Conservation (phyloP, 2,888 invertebrate species). For the Nymphalis c-album region DNA sequence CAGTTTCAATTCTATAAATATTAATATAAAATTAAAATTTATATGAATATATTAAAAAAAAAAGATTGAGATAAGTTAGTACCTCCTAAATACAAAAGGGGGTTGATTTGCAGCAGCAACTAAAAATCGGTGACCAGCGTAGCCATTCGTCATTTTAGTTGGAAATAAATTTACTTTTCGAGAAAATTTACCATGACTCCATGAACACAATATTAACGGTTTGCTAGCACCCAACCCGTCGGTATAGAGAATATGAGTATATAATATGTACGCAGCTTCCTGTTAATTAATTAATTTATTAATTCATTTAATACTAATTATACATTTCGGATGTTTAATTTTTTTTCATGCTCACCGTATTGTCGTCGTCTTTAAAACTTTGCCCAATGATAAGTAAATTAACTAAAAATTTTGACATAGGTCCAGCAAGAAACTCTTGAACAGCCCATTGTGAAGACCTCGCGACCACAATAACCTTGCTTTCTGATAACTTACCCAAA, state of each 20-base stretch:
- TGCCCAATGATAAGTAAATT: slow-evolving; percentile 87
- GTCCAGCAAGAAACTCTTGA: slow-evolving; percentile 84
- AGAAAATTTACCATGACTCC: slow-evolving; percentile 84
- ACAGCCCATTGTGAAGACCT: slow-evolving; percentile 88
- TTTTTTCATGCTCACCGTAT: slow-evolving; percentile 62
- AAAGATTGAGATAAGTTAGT: slow-evolving; percentile 26
- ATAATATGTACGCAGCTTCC: slow-evolving; percentile 87
- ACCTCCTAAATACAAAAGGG: slow-evolving; percentile 87
- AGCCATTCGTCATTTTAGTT: slow-evolving; percentile 84
- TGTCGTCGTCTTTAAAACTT: slow-evolving; percentile 79
- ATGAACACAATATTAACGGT: slow-evolving; percentile 86
- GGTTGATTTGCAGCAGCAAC: slow-evolving; percentile 87
- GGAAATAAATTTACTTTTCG: slow-evolving; percentile 85
- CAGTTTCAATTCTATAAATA: slow-evolving; percentile 60
- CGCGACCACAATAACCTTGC: slow-evolving; percentile 85
- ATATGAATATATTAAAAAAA: not conserved
- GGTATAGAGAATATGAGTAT: slow-evolving; percentile 87
- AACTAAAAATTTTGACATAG: slow-evolving; percentile 83
- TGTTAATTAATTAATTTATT: slow-evolving; percentile 48
- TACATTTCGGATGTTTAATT: not conserved
- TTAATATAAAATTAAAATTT: slow-evolving; percentile 12
- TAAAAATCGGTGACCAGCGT: slow-evolving; percentile 87
- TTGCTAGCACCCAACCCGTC: slow-evolving; percentile 88
- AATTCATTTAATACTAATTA: not conserved
- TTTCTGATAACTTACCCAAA: slow-evolving; percentile 83